These are phyloP conservation scores for Gallinago stenura DNA, from an alignment of 2,797 vertebrate species.

Conservation along the genomic window DNA sequence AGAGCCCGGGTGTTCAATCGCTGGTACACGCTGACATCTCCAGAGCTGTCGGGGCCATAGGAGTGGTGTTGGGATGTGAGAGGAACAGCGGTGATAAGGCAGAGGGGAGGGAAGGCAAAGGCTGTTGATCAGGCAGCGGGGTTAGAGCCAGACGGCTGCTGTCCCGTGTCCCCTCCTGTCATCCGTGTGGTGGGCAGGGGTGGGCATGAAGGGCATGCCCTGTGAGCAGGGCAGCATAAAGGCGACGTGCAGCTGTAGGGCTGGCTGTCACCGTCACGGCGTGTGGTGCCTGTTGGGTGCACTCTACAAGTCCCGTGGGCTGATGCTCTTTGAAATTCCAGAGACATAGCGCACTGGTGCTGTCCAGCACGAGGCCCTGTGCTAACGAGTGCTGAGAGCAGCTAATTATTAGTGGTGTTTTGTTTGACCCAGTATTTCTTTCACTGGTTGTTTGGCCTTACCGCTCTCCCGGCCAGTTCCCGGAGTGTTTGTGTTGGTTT, in stretches of 20 bases:
- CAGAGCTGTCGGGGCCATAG: neutral
- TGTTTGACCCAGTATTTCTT: neutral
- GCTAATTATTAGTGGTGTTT: neutral
- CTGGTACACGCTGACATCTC: fast-evolving
- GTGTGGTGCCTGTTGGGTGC: neutral
- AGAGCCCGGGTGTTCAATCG: fast-evolving
- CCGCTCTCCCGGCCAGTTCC: fast-evolving
- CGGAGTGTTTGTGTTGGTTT: neutral
- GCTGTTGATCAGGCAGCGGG: neutral
- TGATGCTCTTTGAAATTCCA: fast-evolving
- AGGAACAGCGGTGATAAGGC: too few species aligned
- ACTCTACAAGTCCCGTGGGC: fast-evolving
- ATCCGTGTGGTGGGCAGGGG: neutral
- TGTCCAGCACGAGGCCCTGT: neutral
- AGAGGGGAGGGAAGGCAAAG: neutral
- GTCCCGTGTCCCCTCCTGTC: neutral
- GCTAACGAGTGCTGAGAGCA: neutral
- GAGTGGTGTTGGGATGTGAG: neutral
- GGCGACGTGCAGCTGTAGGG: neutral
- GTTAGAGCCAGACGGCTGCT: fast-evolving
- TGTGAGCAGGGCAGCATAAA: neutral
- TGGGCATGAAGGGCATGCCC: too few species aligned
- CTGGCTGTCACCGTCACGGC: neutral
- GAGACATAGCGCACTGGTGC: fast-evolving
- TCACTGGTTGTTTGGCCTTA: neutral